Percentiles rank a stretch among this genome's conserved stretches.
Conservation (phyloP, 92 coral and sea anemone genomes). For the Porites lobata region DNA sequence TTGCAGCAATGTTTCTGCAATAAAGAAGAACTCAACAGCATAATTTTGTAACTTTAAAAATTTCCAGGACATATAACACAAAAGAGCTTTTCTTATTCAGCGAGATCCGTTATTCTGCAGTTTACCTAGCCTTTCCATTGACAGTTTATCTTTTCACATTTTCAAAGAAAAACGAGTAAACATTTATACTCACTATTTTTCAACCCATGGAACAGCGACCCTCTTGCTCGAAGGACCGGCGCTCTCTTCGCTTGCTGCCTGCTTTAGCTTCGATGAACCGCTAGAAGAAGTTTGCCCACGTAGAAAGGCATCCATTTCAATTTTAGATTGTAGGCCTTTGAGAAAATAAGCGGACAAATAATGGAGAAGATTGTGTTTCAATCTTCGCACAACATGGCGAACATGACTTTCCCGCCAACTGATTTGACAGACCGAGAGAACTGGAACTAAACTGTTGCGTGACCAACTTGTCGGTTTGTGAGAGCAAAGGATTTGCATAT, state of each 20-base stretch:
- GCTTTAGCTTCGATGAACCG: conserved; percentile 79
- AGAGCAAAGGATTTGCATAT: not conserved
- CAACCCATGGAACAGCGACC: conserved; percentile 94
- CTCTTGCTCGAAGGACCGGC: conserved; percentile 76
- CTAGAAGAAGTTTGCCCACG: conserved; percentile 81
- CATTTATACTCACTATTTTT: conserved; percentile 89
- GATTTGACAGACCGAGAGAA: conserved; percentile 1
- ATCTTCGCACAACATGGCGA: conserved; percentile 16
- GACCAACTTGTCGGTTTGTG: not conserved
- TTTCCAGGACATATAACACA: too few relatives aligned
- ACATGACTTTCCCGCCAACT: conserved; percentile 66
- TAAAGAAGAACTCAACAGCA: too few relatives aligned
- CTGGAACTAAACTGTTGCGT: conserved; percentile 16
- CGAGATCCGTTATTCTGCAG: too few relatives aligned
- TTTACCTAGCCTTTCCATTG: too few relatives aligned
- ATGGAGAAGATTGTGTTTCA: not conserved
- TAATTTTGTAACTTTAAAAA: too few relatives aligned
- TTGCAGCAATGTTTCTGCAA: too few relatives aligned
- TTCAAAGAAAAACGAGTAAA: too few relatives aligned
- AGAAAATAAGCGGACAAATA: not conserved
- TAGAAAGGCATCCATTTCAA: conserved; percentile 88
- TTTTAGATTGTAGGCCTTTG: not conserved
- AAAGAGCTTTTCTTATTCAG: too few relatives aligned
- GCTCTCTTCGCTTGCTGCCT: conserved; percentile 59
- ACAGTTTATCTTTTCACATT: too few relatives aligned